Percentiles rank a stretch among this genome's conserved stretches.
phyloP scores from a whole-genome alignment of 2,888 invertebrate genomes.

The Willowsia nigromaculata region DNA sequence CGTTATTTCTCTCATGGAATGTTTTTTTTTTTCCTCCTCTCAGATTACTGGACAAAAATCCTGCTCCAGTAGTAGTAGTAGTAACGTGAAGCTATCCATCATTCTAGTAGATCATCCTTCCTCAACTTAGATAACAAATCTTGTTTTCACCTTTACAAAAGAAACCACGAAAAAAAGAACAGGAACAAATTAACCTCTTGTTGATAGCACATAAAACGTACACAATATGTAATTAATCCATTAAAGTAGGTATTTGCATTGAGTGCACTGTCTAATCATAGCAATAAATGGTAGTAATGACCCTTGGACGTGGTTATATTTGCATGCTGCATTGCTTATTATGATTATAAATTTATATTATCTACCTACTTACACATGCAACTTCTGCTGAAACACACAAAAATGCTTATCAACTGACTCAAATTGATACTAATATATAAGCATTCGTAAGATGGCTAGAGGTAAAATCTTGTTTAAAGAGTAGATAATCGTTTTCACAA shows the following conservation, averaged over 20 bases:
- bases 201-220: not conserved
- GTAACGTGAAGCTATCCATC: slow-evolving; percentile 25
- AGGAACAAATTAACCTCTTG: slow-evolving; percentile 32
- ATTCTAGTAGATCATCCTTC: not conserved
- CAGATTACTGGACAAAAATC: slow-evolving; percentile 25
- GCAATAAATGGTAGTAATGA: slow-evolving; percentile 59
- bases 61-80: not conserved
- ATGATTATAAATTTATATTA: not conserved
- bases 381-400: not conserved
- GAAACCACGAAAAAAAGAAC: slow-evolving; percentile 40
- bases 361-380: not conserved
- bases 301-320: slow-evolving; percentile 27
- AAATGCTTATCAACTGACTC: slow-evolving; percentile 27
- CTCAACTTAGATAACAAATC: not conserved
- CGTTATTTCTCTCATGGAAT: not conserved
- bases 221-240: not conserved
- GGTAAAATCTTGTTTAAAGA: slow-evolving; percentile 1
- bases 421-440: not conserved
- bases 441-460: not conserved
- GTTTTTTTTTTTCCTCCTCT: not conserved
- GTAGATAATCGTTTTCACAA: slow-evolving; percentile 52
- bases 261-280: slow-evolving; percentile 20
- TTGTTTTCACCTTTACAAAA: slow-evolving; percentile 1
- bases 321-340: not conserved
- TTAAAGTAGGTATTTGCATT: slow-evolving; percentile 50